Evolutionary conservation across 2,797 vertebrate genomes (phyloP), one percentile per base, ranked within the genome.

Genomic region (Periophthalmus magnuspinnatus): DNA sequence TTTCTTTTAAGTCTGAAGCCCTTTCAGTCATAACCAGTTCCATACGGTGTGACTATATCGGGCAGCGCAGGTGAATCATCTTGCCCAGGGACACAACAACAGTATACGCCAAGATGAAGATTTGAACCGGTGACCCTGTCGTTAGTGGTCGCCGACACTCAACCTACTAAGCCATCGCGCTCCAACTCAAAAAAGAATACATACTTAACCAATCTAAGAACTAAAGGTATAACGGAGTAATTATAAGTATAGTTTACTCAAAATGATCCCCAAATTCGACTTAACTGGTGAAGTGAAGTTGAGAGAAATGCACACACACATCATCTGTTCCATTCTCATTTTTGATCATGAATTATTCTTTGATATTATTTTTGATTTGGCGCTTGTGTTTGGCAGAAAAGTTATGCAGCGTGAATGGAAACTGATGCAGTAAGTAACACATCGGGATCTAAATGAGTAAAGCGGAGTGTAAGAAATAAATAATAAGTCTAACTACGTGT

Each of bases 391-490:
- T 52, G 66, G 61, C 60, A 28, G 56, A 41, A 64, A 78, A 59
- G 63, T 56, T 19, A 32, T 65, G 70, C 64, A 21, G 59, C 52
- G 67, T 72, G 59, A 65, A 50, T 57, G 52, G 10, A 80, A 75
- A 70, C 34, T 56, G 4, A 57, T 71, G 63, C 11, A 28, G 41
- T 50, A 52, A 71, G 67, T 71, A 65, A 63, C 70, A 73, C 69
- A 54, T 80, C 61, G 41, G n/a, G 60, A 62, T n/a, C 62, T 76
- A 47, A 74, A 71, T 70, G 66, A 69, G 70, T 67, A n/a, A 79
- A 41, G 33, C 21, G 6, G 48, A 41, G 54, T 32, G 34, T 6
- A 47, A 52, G 33, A 36, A 19, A 36, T 1, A 24, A 24, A 24
- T 8, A 28, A 56, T 24, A 28, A 56, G 24, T 57, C 13, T 11